Evolutionary conservation across 2,113 vertebrate genomes (phyloP), one percentile per base, ranked within the genome.

Genomic region (Coreoperca whiteheadi): DNA sequence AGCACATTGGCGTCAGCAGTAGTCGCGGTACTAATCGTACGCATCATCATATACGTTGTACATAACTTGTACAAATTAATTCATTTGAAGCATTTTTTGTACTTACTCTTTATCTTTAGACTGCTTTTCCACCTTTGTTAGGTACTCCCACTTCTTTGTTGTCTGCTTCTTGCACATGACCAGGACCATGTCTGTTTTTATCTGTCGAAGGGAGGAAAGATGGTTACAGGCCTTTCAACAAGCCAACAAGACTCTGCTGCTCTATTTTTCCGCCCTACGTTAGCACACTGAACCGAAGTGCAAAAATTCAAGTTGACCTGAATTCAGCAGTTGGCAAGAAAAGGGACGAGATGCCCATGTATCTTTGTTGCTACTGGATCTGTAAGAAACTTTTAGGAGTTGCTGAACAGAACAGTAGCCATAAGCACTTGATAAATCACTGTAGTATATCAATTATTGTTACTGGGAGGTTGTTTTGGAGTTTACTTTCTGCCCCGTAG

Each of bases 71-170:
- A 46, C 3, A 0, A 25, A 69, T 11, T 0, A n/a, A 53, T 23
- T 46, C 4, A 25, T 63, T 37, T 53, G 0, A 25, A 66, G n/a
- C 14, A 61, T 34, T 54, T 32, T 76, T 48, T 48, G 1, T 63
- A 96, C 98, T 96, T 89, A 99, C 98, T 98, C 97, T 91, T 99
- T 99, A 30, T 99, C 98, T 92, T 98, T 99, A 12, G 96, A 95
- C 84, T 97, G 96, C 86, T 99, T 98, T 78, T 99, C 98, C 86
- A 97, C 96, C 80, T 97, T 96, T 77, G 98, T 99, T 76, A 99
- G 92, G 85, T 96, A 99, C 1, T 99, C 98, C 98, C 98, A 99
- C 85, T 97, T 97, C 84, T 97, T 97, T 75, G 96, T 92, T 0
- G 89, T 80, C 87, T 97, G 96, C 95, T 99, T 99, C 94, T 94